Evolutionary conservation across 2,113 vertebrate genomes (phyloP), one percentile per base, ranked within the genome.

Genomic region (Equus quagga): DNA sequence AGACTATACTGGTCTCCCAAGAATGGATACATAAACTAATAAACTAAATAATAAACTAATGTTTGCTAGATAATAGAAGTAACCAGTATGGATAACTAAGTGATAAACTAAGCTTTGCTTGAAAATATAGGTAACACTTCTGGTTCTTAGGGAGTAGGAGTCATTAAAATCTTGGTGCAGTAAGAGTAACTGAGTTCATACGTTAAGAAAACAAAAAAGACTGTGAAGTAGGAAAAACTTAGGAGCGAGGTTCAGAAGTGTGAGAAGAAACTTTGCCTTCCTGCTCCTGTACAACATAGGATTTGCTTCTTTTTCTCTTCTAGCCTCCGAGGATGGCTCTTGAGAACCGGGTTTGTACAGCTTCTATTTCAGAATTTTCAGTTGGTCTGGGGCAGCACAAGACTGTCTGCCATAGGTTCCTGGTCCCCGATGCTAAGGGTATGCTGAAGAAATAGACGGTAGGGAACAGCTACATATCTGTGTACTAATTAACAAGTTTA

Each of bases 171-270:
- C 56, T 83, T 87, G 41, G 18, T 72, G 26, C 13, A 80, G 1
- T 91, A 76, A 96, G 15, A 94, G 1, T 46, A 86, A 89, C 31
- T 84, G 4, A 96, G 41, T 76, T 92, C 14, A 94, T 54, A 87
- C 41, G 49, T 54, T 51, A 51, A 69, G 36, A 60, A 10, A 67
- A 14, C 51, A 92, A 85, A 89, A 60, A 80, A 41, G 13, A 86
- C 8, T 14, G 51, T 46, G 26, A 56, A 58, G 33, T 51, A 75
- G 65, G 28, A 73, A 91, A 72, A 87, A 78, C 24, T 21, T 12
- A 80, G 44, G 31, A 56, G n/a, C 86, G 51, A 96, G 56, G 67
- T 46, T 64, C 41, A 81, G n/a, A 81, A 73, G 65, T 31, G 26
- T 23, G 36, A 87, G 64, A 88, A 73, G 87, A 91, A 76, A 91